Conservation (phyloP, 2,113 vertebrate species). For the Smithornis capensis region DNA sequence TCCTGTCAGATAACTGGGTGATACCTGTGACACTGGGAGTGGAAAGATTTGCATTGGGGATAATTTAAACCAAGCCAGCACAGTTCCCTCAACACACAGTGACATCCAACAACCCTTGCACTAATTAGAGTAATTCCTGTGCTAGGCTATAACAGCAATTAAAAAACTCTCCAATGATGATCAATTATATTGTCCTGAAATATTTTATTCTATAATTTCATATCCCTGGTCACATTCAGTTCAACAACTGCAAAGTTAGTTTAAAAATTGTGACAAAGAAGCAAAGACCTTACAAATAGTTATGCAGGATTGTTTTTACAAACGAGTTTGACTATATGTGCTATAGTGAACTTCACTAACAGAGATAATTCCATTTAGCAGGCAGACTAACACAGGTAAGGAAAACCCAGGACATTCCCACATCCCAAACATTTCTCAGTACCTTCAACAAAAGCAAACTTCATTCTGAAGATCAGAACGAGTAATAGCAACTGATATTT, state of each 20-base stretch:
- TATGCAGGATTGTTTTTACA: neutral
- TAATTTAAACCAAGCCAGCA: neutral
- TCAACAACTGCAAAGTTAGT: neutral
- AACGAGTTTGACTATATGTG: neutral
- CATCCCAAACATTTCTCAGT: neutral
- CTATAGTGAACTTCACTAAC: neutral
- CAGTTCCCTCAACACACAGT: neutral
- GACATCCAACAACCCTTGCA: neutral
- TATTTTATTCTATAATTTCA: neutral
- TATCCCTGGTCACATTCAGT: neutral
- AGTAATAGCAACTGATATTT: neutral
- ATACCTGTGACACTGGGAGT: neutral
- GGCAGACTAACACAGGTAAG: neutral
- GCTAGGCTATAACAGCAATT: neutral
- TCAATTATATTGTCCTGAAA: neutral
- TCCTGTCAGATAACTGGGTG: neutral
- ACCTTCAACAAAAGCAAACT: neutral
- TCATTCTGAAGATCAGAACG: neutral
- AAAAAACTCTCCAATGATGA: neutral
- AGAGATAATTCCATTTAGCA: neutral
- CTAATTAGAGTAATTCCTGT: neutral
- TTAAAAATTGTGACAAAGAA: neutral
- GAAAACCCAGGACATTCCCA: neutral
- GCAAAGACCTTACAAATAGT: neutral
- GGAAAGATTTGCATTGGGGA: neutral